phyloP scores from a whole-genome alignment of 2,113 vertebrate species.

The Hiodon alosoides region DNA sequence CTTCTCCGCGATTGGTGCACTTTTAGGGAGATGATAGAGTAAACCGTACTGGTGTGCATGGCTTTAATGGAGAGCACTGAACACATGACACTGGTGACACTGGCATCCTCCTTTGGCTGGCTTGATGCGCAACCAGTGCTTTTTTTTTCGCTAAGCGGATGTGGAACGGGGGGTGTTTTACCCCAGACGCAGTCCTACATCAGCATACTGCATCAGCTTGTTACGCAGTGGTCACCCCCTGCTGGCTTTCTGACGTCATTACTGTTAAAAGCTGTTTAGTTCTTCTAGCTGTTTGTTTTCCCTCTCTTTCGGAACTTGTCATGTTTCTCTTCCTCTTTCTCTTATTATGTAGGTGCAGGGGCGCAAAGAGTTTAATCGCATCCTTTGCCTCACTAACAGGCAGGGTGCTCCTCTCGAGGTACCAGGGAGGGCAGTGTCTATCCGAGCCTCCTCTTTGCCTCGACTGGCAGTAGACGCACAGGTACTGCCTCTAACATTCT shows the following conservation, averaged over 20 bases:
- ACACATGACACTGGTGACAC: no score
- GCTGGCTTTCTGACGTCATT: neutral
- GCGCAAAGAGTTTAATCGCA: slow-evolving; percentile 80
- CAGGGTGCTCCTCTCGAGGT: slow-evolving; percentile 78
- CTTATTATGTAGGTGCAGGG: slow-evolving; percentile 73
- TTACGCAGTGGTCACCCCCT: neutral
- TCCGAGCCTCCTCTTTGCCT: slow-evolving; percentile 96
- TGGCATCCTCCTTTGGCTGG: no score
- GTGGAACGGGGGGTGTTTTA: no score
- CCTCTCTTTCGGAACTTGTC: neutral
- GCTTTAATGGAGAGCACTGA: no score
- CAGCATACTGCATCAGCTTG: neutral
- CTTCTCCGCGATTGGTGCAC: no score
- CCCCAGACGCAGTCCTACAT: no score
- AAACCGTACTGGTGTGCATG: no score
- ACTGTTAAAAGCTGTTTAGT: neutral
- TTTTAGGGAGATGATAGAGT: no score
- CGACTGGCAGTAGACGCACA: slow-evolving; percentile 88
- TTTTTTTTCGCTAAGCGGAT: no score
- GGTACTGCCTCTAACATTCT: slow-evolving; percentile 61
- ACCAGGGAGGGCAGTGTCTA: slow-evolving; percentile 80
- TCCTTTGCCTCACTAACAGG: slow-evolving; percentile 74
- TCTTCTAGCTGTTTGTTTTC: neutral
- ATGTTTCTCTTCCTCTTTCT: slow-evolving; percentile 19
- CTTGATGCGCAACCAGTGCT: no score